Evolutionary conservation across 2,113 vertebrate species (phyloP), one percentile per base, ranked within the genome.

Genomic region (Sinocyclocheilus rhinocerous): DNA sequence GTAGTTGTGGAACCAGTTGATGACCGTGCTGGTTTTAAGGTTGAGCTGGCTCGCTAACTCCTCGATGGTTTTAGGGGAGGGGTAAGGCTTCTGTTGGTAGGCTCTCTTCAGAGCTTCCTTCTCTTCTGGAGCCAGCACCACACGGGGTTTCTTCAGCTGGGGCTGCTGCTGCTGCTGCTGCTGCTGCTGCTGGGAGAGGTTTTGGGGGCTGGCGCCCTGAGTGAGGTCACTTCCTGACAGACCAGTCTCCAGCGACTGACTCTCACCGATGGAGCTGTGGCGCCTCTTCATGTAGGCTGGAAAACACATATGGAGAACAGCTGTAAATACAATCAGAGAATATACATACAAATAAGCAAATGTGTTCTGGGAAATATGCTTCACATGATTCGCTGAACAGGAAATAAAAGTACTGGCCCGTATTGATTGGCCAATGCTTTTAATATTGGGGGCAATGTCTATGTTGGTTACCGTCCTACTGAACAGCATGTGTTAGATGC

Each of bases 1-100:
- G 95, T 99, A 99, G 92, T 99, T 99, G 92, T 99, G 98, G 93
- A 99, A 99, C 98, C 98, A 99, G 94, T 99, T 99, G 95, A 98
- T 98, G 91, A 99, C 98, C 0, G 98, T 99, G 94, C 98, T 99
- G 96, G 97, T 99, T 95, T 98, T 99, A 92, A 99, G 94, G 94
- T 98, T 97, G 91, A 99, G 98, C 95, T 99, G 97, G 59, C 96
- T 97, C 89, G 98, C 97, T 26, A 99, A 97, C 91, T 99, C 98
- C 93, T 99, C 98, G 76, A 99, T 98, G 93, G 98, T 99, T 96
- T 98, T 99, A 77, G 95, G 95, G 13, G 95, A 99, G 87, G 98
- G 98, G 92, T 99, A 99, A 92, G 98, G 98, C 95, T 95, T 99
- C 95, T 99, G 96, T 95, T 99, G 97, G 93, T 99, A 99, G 26